Evolutionary conservation across 2,113 vertebrate species (phyloP).

Genomic region (Trochalopteron elliotii): DNA sequence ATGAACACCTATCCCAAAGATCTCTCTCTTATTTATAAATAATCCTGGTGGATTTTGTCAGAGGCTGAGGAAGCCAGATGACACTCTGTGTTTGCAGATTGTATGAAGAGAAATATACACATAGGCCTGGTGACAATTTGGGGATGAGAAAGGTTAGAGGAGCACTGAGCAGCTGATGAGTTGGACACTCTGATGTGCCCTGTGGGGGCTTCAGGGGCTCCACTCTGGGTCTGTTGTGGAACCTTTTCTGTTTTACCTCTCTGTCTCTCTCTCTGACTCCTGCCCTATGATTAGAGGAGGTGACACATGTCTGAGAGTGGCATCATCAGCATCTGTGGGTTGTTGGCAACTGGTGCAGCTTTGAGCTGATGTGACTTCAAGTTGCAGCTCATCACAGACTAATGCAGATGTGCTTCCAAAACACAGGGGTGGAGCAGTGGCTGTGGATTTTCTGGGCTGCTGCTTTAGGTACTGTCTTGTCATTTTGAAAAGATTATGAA

Average conservation of each 20-base stretch:
- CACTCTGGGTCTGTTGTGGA: background rate
- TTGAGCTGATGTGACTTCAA: background rate
- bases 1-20: accelerated
- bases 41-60: background rate
- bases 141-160: background rate
- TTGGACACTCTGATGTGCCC: background rate
- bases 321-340: background rate
- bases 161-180: background rate
- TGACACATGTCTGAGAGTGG: accelerated
- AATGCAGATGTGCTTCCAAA: background rate
- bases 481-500: background rate
- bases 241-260: background rate
- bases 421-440: background rate
- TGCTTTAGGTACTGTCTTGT: background rate
- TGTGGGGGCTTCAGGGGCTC: background rate
- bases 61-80: background rate
- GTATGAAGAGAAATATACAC: background rate
- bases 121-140: background rate
- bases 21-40: background rate
- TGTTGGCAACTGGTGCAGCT: background rate
- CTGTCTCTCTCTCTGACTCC: background rate
- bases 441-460: background rate
- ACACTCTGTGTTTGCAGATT: background rate
- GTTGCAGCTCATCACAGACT: background rate
- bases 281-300: accelerated